A percentile compares a stretch with the other conserved stretches of the same genome.
Conservation (phyloP, 2,113 vertebrate species). For the Baryphthengus martii region DNA sequence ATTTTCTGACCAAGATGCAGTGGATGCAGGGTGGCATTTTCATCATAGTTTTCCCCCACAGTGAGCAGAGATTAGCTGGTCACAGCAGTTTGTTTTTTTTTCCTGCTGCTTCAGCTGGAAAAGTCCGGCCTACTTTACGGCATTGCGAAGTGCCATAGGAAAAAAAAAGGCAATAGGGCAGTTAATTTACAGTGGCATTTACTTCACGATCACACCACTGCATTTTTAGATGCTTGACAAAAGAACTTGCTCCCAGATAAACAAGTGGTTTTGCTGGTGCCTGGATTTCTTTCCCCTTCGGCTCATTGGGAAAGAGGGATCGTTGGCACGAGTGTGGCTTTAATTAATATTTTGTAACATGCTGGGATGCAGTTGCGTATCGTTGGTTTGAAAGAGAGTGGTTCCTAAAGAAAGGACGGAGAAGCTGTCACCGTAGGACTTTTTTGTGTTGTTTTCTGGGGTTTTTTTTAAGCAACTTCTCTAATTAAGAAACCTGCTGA, state of each 20-base stretch:
- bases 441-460: no score
- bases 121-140: not conserved
- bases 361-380: not conserved
- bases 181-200: not conserved
- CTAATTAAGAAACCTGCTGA: slow-evolving; percentile 36
- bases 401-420: not conserved
- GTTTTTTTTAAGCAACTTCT: not conserved
- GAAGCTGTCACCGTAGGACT: not conserved
- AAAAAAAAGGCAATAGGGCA: not conserved
- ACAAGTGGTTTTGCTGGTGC: not conserved
- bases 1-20: not conserved
- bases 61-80: not conserved
- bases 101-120: not conserved
- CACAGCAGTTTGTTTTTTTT: not conserved
- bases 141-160: not conserved
- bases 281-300: not conserved
- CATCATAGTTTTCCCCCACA: not conserved
- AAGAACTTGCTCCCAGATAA: not conserved
- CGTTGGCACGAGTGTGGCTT: not conserved
- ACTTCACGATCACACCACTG: not conserved
- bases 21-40: not conserved
- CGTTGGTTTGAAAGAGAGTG: not conserved
- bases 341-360: slow-evolving; percentile 17
- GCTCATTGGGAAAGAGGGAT: not conserved
- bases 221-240: not conserved